These are phyloP conservation scores for Lasioglossum vierecki DNA, from an alignment of 2,888 invertebrate species.

Conservation along the genomic window DNA sequence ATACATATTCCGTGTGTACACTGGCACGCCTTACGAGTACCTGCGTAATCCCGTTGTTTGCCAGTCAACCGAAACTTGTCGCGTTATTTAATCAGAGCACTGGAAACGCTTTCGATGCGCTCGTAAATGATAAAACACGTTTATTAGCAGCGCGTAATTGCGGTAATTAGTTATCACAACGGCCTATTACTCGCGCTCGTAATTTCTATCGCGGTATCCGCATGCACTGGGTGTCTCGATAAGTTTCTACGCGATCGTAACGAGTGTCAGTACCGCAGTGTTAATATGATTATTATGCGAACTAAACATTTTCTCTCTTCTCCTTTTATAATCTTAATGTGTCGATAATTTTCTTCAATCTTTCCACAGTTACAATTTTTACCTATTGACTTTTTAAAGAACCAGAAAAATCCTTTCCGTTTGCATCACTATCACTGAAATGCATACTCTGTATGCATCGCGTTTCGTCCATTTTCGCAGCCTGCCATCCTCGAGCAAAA, in stretches of 20 bases:
- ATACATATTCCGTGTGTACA: slow-evolving; percentile 32
- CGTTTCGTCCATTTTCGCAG: neutral
- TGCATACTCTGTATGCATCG: neutral
- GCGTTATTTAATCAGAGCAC: slow-evolving; percentile 45
- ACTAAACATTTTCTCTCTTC: neutral
- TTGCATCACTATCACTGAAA: neutral
- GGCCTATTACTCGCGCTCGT: neutral
- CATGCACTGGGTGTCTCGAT: neutral
- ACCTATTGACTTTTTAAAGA: neutral
- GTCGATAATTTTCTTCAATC: neutral
- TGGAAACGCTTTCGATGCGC: slow-evolving; percentile 22
- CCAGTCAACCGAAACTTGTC: slow-evolving; percentile 50
- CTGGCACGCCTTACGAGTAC: slow-evolving; percentile 42
- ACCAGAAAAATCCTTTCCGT: neutral
- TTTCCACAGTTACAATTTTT: neutral
- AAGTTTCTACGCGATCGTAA: neutral
- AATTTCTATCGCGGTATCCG: neutral
- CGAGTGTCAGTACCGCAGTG: neutral
- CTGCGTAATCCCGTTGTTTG: slow-evolving; percentile 46
- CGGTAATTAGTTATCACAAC: neutral
- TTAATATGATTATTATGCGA: neutral
- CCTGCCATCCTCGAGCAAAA: neutral
- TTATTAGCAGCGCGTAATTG: neutral
- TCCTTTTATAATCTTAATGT: too few relatives aligned
- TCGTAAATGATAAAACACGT: slow-evolving; percentile 18